Percentiles rank a stretch among this genome's conserved stretches.
These are phyloP conservation scores for Oncorhynchus masou DNA, from an alignment of 2,113 vertebrate genomes.

Conservation along the genomic window DNA sequence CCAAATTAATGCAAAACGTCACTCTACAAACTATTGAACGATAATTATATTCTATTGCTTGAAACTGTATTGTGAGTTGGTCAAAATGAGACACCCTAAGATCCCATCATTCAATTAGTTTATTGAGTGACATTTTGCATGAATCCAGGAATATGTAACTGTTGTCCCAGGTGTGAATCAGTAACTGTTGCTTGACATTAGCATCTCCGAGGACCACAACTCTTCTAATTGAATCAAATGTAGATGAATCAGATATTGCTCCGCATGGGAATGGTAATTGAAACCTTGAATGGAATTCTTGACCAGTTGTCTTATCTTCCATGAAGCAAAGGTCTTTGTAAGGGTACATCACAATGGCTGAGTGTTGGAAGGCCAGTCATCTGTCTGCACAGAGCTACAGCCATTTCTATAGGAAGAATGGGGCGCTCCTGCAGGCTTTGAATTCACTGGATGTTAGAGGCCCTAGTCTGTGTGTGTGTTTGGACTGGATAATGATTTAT, in stretches of 20 bases:
- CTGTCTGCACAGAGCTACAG: slow-evolving; percentile 7
- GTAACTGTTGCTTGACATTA: neutral
- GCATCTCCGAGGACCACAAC: neutral
- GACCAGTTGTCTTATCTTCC: neutral
- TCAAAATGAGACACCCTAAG: no score
- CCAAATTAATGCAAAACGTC: neutral
- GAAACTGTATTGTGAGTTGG: no score
- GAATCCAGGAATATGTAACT: neutral
- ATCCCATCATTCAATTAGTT: no score
- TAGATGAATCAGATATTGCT: slow-evolving; percentile 17
- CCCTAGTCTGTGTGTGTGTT: slow-evolving; percentile 19
- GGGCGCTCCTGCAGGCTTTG: slow-evolving; percentile 15
- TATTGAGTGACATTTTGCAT: no score
- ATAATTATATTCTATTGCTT: no score
- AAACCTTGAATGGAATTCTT: neutral
- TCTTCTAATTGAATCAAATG: slow-evolving; percentile 6
- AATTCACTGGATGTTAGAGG: slow-evolving; percentile 15
- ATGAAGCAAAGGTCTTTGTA: neutral
- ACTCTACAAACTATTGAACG: neutral
- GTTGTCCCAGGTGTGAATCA: neutral
- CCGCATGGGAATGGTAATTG: neutral
- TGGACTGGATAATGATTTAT: slow-evolving; percentile 32
- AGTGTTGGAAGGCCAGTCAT: slow-evolving; percentile 8
- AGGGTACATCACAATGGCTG: slow-evolving; percentile 4
- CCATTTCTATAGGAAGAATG: slow-evolving; percentile 24